Evolutionary conservation across 1,140 invertebrate species (phyloP).

Genomic region (Limonius californicus): DNA sequence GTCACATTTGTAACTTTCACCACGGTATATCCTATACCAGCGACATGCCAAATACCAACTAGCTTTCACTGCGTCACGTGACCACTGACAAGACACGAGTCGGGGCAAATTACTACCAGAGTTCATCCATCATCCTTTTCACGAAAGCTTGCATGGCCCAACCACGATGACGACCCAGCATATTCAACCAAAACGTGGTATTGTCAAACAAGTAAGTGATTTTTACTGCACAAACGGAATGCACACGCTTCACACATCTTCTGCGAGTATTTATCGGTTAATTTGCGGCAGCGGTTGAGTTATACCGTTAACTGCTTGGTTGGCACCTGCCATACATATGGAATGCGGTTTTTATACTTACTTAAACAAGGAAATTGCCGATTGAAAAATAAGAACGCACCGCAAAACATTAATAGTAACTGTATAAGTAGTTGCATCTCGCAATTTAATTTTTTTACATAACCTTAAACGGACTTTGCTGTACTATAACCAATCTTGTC

Average conservation of each 20-base stretch:
- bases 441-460: too few relatives aligned
- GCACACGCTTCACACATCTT: too few relatives aligned
- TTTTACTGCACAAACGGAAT: too few relatives aligned
- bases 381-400: too few relatives aligned
- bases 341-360: conserved; percentile 15
- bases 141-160: conserved; percentile 30
- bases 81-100: conserved; percentile 6
- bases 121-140: background rate
- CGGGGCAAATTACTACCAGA: background rate
- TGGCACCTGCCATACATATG: conserved; percentile 28
- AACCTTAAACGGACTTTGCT: conserved; percentile 16
- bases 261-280: background rate
- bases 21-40: too few relatives aligned
- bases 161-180: conserved; percentile 51
- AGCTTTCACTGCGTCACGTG: conserved; percentile 9
- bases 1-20: too few relatives aligned
- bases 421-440: too few relatives aligned
- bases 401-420: too few relatives aligned
- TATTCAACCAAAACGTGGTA: conserved; percentile 49
- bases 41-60: too few relatives aligned
- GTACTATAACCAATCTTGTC: conserved; percentile 19
- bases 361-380: background rate
- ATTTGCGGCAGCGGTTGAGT: background rate
- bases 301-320: conserved; percentile 25
- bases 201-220: conserved; percentile 43